Evolutionary conservation across 1,140 invertebrate species (phyloP).

Genomic region (Chrysopa pallens): DNA sequence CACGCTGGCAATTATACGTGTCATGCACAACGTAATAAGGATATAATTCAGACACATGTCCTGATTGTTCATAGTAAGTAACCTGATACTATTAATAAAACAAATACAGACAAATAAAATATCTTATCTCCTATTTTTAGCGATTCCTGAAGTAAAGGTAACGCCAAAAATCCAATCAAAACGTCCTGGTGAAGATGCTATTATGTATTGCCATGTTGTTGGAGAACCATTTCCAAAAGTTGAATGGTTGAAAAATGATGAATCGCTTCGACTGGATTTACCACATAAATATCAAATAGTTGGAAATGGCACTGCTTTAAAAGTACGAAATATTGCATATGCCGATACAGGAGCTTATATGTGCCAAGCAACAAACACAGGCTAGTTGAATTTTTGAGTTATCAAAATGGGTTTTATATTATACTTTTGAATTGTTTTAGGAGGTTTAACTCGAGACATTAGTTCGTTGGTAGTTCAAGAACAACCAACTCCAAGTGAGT

Average conservation of each 20-base stretch:
- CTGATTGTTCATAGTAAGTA: conserved; percentile 60
- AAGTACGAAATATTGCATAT: conserved; percentile 45
- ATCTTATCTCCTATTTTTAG: conserved; percentile 20
- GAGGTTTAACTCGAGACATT: conserved; percentile 49
- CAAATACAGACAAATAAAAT: conserved; percentile 1
- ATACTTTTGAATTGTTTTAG: conserved; percentile 16
- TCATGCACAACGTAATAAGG: conserved; percentile 52
- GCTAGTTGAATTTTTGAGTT: conserved; percentile 8
- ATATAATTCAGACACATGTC: conserved; percentile 58
- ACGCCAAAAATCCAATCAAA: conserved; percentile 48
- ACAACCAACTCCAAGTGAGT: conserved; percentile 44
- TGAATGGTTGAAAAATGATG: conserved; percentile 57
- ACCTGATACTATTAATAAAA: background rate
- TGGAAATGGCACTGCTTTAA: conserved; percentile 51
- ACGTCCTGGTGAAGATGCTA: conserved; percentile 41
- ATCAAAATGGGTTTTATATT: background rate
- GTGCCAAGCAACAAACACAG: conserved; percentile 50
- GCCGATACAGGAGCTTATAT: conserved; percentile 62
- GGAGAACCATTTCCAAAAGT: conserved; percentile 50
- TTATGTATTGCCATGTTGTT: conserved; percentile 49
- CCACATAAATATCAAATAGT: conserved; percentile 41
- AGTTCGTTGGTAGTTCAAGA: conserved; percentile 53
- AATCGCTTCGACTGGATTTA: conserved; percentile 33
- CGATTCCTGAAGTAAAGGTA: conserved; percentile 47
- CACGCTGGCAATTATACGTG: conserved; percentile 71